Conservation (phyloP, 2,888 invertebrate genomes). For the Pristionchus entomophagus region DNA sequence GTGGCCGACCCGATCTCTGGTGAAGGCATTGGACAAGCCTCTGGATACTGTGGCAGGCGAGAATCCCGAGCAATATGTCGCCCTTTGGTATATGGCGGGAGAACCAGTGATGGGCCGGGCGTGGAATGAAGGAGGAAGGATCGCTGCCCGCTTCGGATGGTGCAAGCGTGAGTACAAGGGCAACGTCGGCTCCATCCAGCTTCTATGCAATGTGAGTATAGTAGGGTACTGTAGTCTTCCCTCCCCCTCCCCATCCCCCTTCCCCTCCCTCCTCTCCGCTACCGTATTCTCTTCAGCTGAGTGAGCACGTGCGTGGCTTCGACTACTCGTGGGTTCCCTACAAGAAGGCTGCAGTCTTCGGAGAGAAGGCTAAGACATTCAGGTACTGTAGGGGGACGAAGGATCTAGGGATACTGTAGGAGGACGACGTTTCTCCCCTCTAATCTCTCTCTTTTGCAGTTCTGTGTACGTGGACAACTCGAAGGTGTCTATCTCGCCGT, state of each 20-base stretch:
- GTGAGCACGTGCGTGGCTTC: slow-evolving; percentile 60
- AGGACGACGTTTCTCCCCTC: too few relatives aligned
- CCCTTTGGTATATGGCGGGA: slow-evolving; percentile 51
- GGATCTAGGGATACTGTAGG: not conserved
- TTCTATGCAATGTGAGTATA: slow-evolving; percentile 52
- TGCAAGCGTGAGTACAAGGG: slow-evolving; percentile 58
- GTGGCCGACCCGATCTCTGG: slow-evolving; percentile 49
- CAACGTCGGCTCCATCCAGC: slow-evolving; percentile 66
- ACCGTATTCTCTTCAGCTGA: slow-evolving; percentile 48
- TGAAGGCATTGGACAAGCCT: slow-evolving; percentile 50
- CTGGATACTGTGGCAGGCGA: slow-evolving; percentile 38
- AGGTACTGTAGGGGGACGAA: not conserved
- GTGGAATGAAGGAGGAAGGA: slow-evolving; percentile 59
- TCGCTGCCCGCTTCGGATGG: slow-evolving; percentile 61
- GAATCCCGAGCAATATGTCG: slow-evolving; percentile 47
- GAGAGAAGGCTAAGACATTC: slow-evolving; percentile 49
- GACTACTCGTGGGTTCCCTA: slow-evolving; percentile 67
- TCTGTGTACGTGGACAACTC: slow-evolving; percentile 65
- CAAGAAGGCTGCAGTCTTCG: slow-evolving; percentile 61
- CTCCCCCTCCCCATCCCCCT: too few relatives aligned
- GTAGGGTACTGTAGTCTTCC: too few relatives aligned
- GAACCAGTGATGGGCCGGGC: slow-evolving; percentile 61
- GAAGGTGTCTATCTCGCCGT: slow-evolving; percentile 70
- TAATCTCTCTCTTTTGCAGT: slow-evolving; percentile 37
- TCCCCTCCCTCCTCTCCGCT: not conserved